Evolutionary conservation across 2,113 vertebrate species (phyloP), one percentile per base, ranked within the genome.

Genomic region (Halichoerus grypus): DNA sequence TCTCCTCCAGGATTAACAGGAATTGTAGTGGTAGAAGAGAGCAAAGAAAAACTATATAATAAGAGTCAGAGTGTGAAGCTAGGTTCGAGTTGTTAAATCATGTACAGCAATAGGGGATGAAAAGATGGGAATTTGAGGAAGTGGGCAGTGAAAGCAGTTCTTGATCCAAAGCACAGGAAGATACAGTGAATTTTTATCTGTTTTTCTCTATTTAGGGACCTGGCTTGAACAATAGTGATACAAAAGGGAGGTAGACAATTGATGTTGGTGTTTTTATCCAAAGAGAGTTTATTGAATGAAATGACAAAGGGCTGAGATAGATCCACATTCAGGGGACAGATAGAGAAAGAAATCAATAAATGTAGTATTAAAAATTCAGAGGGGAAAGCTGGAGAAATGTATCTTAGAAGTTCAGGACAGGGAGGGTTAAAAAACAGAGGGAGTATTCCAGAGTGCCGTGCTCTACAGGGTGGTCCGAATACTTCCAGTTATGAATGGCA

Each of bases 251-350:
- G 18, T 69, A 80, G 6, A 53, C 72, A 88, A 84, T 46, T 22
- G 53, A 93, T 94, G 42, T 11, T 80, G 19, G 10, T 89, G 12
- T 72, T 94, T 95, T 92, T 94, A 61, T 67, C 19, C 15, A 86
- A n/a, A 90, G 83, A 86, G 18, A 86, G 9, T 69, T 33, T 97
- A 79, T 83, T 94, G 91, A 90, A 79, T 83, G 28, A 92, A 97
- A 87, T 3, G 15, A 92, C 21, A 49, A 85, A 39, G 12, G 15
- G 2, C 33, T 86, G 61, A 95, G 63, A 77, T 63, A 89, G 65
- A 87, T 53, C 39, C 18, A 87, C 63, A 72, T 82, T 84, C 49
- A 31, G 28, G 51, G 24, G 16, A 76, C 4, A 87, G 18, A 36
- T 39, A 63, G 9, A 57, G 9, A 89, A 81, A 81, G 7, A 96